These are phyloP conservation scores for Palythoa grandis DNA, from an alignment of 92 coral and sea anemone species.

Conservation along the genomic window DNA sequence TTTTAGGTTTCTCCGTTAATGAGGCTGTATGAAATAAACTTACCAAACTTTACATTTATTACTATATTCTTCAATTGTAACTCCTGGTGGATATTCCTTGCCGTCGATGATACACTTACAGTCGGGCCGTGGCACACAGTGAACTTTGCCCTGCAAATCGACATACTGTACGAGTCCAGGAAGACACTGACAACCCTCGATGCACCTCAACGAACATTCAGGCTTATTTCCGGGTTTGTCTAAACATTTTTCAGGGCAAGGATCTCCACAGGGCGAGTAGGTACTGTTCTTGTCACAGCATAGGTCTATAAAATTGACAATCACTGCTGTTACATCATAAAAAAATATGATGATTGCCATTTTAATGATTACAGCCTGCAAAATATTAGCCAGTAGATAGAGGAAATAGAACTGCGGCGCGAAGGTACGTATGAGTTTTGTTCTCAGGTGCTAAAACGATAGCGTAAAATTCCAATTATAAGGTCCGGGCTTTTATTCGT, in stretches of 20 bases:
- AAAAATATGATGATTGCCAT: too few relatives aligned
- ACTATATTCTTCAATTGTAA: not conserved
- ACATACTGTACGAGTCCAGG: constrained; percentile 34
- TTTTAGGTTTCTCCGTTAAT: not conserved
- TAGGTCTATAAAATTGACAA: constrained; percentile 1
- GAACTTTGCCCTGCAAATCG: constrained; percentile 26
- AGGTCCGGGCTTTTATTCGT: too few relatives aligned
- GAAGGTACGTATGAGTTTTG: too few relatives aligned
- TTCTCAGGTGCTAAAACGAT: too few relatives aligned
- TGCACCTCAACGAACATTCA: constrained; percentile 34
- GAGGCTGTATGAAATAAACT: not conserved
- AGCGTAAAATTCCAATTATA: too few relatives aligned
- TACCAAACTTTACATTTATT: constrained; percentile 52
- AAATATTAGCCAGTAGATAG: too few relatives aligned
- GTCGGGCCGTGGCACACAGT: constrained; percentile 1
- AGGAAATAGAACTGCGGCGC: too few relatives aligned
- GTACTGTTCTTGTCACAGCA: constrained; percentile 36
- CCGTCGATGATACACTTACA: constrained; percentile 37
- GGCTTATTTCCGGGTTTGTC: not conserved
- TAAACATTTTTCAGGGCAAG: constrained; percentile 35
- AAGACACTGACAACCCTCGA: constrained; percentile 51
- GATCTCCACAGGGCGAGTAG: constrained; percentile 36
- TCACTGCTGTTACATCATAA: not conserved
- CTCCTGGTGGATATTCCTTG: constrained; percentile 34
- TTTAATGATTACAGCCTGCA: not conserved